Percentiles rank a stretch among this genome's conserved stretches.
Conservation (phyloP, 2,797 vertebrate species). For the Acestrorhynchus altus region DNA sequence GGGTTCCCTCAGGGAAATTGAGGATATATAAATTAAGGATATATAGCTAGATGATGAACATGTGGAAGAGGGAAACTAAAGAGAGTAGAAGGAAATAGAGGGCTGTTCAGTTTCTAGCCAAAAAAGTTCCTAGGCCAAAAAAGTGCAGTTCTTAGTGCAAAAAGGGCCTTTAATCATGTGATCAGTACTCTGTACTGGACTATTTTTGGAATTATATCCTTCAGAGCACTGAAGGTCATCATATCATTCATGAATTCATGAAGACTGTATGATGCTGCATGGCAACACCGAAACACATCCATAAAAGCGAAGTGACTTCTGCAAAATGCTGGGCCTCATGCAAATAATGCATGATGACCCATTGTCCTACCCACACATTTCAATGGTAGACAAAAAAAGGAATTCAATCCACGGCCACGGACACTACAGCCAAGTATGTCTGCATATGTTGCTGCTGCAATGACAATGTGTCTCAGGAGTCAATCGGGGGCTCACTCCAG, state of each 20-base stretch:
- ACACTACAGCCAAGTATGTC: constrained; percentile 16
- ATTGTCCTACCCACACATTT: constrained; percentile 53
- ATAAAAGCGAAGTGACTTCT: constrained; percentile 39
- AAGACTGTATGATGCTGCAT: constrained; percentile 22
- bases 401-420: constrained; percentile 54
- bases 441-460: constrained; percentile 29
- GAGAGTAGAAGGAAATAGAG: too few relatives aligned
- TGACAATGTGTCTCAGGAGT: constrained; percentile 50
- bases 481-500: constrained; percentile 45
- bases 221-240: not conserved
- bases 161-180: constrained; percentile 11
- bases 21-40: too few relatives aligned
- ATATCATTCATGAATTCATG: not conserved
- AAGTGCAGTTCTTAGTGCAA: too few relatives aligned
- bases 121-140: too few relatives aligned
- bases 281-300: constrained; percentile 23
- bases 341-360: constrained; percentile 56
- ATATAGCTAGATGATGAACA: too few relatives aligned
- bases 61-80: too few relatives aligned
- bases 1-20: too few relatives aligned
- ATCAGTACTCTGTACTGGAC: constrained; percentile 23
- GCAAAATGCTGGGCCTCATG: constrained; percentile 44
- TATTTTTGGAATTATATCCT: not conserved
- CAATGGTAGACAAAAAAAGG: constrained; percentile 56
- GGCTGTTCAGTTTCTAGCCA: too few relatives aligned